Evolutionary conservation across 2,888 invertebrate species (phyloP).

Genomic region (Phyllotreta cruciferae): DNA sequence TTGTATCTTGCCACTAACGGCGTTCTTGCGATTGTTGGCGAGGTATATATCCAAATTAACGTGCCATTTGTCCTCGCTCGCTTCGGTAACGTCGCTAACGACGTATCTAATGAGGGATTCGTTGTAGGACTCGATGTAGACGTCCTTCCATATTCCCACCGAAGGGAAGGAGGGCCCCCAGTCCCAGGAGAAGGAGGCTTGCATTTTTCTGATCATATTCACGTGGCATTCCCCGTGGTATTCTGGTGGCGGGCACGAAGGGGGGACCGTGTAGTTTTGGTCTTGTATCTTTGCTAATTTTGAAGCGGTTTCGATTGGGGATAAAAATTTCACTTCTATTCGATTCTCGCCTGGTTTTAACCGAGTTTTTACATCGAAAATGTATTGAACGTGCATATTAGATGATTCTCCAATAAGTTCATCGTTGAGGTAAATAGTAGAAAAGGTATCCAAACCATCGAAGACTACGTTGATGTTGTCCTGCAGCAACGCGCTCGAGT

Average conservation of each 20-base stretch:
- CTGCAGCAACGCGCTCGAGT: constrained; percentile 50
- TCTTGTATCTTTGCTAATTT: constrained; percentile 48
- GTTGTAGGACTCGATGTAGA: constrained; percentile 70
- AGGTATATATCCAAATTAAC: constrained; percentile 60
- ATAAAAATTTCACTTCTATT: constrained; percentile 52
- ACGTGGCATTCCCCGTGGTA: constrained; percentile 92
- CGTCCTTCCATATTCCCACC: constrained; percentile 85
- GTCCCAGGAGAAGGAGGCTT: constrained; percentile 94
- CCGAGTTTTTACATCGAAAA: constrained; percentile 67
- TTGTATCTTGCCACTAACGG: constrained; percentile 43
- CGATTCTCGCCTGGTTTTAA: constrained; percentile 33
- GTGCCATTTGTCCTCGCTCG: constrained; percentile 56
- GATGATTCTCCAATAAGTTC: constrained; percentile 68
- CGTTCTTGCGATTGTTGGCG: constrained; percentile 43
- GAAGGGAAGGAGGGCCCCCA: constrained; percentile 97
- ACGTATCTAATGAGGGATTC: constrained; percentile 70
- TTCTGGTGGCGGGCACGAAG: constrained; percentile 74
- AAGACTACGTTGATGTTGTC: constrained; percentile 69
- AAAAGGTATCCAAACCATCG: constrained; percentile 87
- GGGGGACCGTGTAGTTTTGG: constrained; percentile 66
- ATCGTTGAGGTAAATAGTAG: constrained; percentile 76
- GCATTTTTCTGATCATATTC: constrained; percentile 91
- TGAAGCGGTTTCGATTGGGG: constrained; percentile 52
- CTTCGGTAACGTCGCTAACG: constrained; percentile 54
- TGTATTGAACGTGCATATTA: constrained; percentile 88